A percentile compares a stretch with the other conserved stretches of the same genome.
Conservation (phyloP, 2,888 invertebrate species). For the Euzetes globulus region DNA sequence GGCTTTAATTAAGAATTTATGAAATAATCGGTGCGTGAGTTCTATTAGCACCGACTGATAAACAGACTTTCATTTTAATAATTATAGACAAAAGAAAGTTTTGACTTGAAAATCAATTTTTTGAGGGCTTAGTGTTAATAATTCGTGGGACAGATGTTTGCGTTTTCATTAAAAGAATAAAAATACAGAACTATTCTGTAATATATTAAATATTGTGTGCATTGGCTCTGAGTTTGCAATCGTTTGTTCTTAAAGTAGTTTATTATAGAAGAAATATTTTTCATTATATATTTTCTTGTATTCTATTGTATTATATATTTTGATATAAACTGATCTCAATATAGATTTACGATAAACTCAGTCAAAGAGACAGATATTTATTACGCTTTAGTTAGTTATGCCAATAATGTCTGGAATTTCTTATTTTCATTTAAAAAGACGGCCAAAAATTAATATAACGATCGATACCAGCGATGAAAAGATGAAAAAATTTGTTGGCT, state of each 20-base stretch:
- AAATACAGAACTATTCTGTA: neutral
- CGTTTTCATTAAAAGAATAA: neutral
- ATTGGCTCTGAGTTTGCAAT: neutral
- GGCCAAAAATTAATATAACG: neutral
- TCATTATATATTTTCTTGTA: neutral
- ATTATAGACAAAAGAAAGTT: slow-evolving; percentile 8
- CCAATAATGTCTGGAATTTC: slow-evolving; percentile 12
- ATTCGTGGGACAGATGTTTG: slow-evolving; percentile 17
- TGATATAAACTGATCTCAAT: slow-evolving; percentile 1
- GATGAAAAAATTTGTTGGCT: neutral
- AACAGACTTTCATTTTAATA: slow-evolving; percentile 13
- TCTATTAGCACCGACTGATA: neutral
- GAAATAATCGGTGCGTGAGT: neutral
- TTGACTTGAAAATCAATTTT: slow-evolving; percentile 6
- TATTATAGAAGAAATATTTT: neutral
- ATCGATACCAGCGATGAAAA: neutral
- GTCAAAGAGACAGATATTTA: slow-evolving; percentile 19
- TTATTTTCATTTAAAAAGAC: neutral
- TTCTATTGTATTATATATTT: neutral
- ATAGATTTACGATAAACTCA: neutral
- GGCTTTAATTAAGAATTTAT: slow-evolving; percentile 10
- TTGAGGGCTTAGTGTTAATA: slow-evolving; percentile 3
- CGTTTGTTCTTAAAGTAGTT: neutral
- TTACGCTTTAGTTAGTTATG: neutral
- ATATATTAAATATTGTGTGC: neutral